Evolutionary conservation across 2,113 vertebrate genomes (phyloP).

Genomic region (Aplodontia rufa): DNA sequence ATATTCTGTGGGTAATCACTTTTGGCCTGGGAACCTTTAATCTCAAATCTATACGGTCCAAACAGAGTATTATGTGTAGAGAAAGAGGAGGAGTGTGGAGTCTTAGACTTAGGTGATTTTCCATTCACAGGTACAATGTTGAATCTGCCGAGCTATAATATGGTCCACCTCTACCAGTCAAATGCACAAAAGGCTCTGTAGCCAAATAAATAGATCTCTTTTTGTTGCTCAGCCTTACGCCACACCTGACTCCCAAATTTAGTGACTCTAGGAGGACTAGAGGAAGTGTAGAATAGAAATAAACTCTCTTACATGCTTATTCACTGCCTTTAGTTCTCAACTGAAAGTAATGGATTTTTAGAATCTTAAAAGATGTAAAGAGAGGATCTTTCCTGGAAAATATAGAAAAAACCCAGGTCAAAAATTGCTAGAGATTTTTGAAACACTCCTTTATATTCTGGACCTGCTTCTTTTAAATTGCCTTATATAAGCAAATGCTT

Average conservation of each 20-base stretch:
- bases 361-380: neutral
- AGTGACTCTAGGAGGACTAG: neutral
- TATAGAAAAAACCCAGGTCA: neutral
- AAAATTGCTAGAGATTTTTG: conserved; percentile 35
- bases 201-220: neutral
- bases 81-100: neutral
- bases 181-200: neutral
- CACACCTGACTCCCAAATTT: neutral
- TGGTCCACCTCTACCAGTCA: neutral
- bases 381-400: neutral
- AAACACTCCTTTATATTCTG: conserved; percentile 5
- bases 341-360: neutral
- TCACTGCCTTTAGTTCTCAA: neutral
- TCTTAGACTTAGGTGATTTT: neutral
- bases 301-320: neutral
- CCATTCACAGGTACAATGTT: neutral
- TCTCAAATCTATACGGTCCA: neutral
- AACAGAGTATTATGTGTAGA: neutral
- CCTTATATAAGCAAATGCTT: neutral
- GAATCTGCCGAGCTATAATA: neutral
- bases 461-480: conserved; percentile 11
- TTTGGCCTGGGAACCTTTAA: neutral
- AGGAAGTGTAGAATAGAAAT: neutral
- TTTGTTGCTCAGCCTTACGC: neutral
- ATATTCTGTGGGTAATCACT: neutral